A percentile compares a stretch with the other conserved stretches of the same genome.
These are phyloP conservation scores for Ceyx cyanopectus DNA, from an alignment of 2,113 vertebrate genomes.

Conservation along the genomic window DNA sequence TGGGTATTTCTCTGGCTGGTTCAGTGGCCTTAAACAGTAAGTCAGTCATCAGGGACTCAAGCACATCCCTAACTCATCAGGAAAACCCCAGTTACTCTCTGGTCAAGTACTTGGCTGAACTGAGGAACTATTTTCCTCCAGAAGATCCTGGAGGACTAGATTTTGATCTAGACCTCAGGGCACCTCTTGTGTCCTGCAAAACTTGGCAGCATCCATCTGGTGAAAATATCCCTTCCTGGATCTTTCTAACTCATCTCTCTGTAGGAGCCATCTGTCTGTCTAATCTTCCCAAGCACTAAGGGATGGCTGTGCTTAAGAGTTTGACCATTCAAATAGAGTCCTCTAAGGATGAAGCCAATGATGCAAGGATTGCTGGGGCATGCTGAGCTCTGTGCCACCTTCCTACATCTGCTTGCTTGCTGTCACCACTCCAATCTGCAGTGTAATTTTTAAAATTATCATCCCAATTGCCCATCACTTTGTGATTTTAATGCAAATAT, in stretches of 20 bases:
- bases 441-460: not conserved
- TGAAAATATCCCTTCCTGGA: slow-evolving; percentile 25
- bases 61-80: not conserved
- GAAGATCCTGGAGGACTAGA: not conserved
- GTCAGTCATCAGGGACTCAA: not conserved
- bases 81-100: not conserved
- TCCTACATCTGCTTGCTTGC: not conserved
- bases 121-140: not conserved
- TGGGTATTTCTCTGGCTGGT: not conserved
- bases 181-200: slow-evolving; percentile 21
- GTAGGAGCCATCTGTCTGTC: slow-evolving; percentile 57
- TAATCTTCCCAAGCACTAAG: not conserved
- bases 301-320: slow-evolving; percentile 35
- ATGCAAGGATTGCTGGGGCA: not conserved
- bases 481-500: slow-evolving; percentile 19
- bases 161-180: slow-evolving; percentile 34
- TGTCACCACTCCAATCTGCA: not conserved
- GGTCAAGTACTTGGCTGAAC: not conserved
- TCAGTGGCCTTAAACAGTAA: not conserved
- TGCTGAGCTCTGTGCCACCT: not conserved
- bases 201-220: slow-evolving; percentile 39
- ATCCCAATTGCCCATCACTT: not conserved
- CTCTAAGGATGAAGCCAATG: not conserved
- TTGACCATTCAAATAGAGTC: slow-evolving; percentile 32
- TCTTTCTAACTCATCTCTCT: slow-evolving; percentile 47